phyloP scores from a whole-genome alignment of 2,797 vertebrate genomes.

The Tachyglossus aculeatus region DNA sequence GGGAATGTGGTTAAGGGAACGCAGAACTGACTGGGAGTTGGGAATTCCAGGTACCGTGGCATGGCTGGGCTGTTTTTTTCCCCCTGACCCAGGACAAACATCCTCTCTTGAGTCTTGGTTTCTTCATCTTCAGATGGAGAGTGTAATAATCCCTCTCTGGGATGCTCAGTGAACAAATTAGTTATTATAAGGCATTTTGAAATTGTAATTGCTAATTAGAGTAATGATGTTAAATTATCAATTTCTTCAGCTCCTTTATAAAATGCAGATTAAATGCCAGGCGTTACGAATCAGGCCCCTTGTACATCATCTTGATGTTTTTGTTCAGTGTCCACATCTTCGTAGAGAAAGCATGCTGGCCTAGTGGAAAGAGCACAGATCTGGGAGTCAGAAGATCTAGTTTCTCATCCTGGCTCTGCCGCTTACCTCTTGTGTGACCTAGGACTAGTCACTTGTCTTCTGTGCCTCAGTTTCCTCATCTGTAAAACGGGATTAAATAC shows the following conservation, averaged over 20 bases:
- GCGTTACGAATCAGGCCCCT: no score
- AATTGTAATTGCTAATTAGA: conserved; percentile 47
- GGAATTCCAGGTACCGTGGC: neutral
- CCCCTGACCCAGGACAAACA: conserved; percentile 3
- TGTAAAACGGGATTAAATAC: no score
- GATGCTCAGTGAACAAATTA: conserved; percentile 24
- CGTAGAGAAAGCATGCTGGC: no score
- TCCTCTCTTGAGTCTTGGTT: neutral
- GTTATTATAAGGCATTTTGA: conserved; percentile 37
- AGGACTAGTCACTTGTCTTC: no score
- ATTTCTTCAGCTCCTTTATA: conserved; percentile 33
- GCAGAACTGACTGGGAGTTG: neutral
- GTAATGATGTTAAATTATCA: conserved; percentile 25
- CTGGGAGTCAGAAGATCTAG: no score
- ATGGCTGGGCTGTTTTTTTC: neutral
- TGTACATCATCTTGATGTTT: no score
- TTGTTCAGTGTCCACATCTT: no score
- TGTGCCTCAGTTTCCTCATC: no score
- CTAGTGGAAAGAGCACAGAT: no score
- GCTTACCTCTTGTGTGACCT: no score
- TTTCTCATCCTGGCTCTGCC: no score
- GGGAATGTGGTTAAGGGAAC: neutral
- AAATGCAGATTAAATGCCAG: conserved; percentile 30
- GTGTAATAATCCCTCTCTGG: conserved; percentile 44
- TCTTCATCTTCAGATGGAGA: conserved; percentile 29